Base-by-base conservation (phyloP, 2,113 vertebrate genomes). In the Onychostoma macrolepis region DNA sequence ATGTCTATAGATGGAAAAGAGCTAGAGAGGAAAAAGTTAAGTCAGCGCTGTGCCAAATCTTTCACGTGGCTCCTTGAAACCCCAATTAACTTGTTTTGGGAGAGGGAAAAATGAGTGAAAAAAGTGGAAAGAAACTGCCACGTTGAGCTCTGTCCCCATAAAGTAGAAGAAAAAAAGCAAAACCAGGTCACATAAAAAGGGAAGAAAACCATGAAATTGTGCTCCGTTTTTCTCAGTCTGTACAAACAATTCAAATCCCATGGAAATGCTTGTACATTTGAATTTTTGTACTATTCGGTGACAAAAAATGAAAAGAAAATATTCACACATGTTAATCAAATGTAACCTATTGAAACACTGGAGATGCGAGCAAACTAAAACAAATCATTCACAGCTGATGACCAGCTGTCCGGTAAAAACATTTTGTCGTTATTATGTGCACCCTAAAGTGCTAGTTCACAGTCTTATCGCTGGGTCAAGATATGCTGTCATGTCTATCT, bases 361-460 rank as follows among this genome's bases (percentile, higher is more conserved):
- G 58, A 65, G 56, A 65, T 80, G 45, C 24, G 1, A 53, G 15
- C 26, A 30, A 38, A 41, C 50, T 1, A 56, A 74, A 33, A 19
- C 4, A 63, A 61, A 56, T 36, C 30, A 67, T 1, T 76, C 85
- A 90, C 93, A 94, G 89, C 88, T 92, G 93, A 88, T 82, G 83
- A 87, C 86, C 92, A 94, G 92, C 93, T 93, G 91, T 92, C 87
- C 69, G 81, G 53, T 28, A 83, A 75, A 58, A 88, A 85, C 87
- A 87, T 84, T 76, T 76, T 79, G 15, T 65, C 10, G 74, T 56
- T 53, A 11, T 56, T 53, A 11, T 10, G 15, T 48, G 41, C 24
- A 45, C 24, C 12, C n/a, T 24, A n/a, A 33, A 78, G 45, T 50
- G 3, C 76, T 53, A 28, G 75, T 75, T 75, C 24, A 12, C 12